Percentiles rank a stretch among this genome's conserved stretches.
phyloP scores from a whole-genome alignment of 1,140 invertebrate genomes.

The Drosophila rhopaloa region DNA sequence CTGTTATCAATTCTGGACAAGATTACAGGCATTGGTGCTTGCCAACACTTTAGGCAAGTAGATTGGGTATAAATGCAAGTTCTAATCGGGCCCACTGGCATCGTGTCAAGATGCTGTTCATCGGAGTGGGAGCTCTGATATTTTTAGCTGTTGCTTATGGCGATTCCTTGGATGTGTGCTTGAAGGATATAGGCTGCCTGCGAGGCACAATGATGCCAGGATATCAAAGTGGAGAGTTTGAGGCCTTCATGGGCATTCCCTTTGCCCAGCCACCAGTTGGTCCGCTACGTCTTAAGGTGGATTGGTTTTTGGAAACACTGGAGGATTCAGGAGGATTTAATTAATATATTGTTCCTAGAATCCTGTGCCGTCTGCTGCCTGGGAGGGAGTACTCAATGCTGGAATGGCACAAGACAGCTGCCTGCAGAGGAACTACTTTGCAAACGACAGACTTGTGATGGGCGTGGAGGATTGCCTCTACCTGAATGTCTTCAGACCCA shows the following conservation, averaged over 20 bases:
- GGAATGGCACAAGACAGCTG: slow-evolving; percentile 46
- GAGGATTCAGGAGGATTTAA: neutral
- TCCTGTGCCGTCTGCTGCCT: slow-evolving; percentile 52
- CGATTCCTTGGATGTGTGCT: slow-evolving; percentile 59
- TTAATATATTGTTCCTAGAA: slow-evolving; percentile 36
- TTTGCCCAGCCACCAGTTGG: slow-evolving; percentile 73
- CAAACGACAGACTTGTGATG: neutral
- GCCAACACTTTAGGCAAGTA: neutral
- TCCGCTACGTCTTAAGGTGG: slow-evolving; percentile 61
- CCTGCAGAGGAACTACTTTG: slow-evolving; percentile 61
- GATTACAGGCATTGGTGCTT: neutral
- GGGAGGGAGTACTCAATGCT: slow-evolving; percentile 53
- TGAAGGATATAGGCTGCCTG: slow-evolving; percentile 65
- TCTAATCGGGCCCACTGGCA: no score
- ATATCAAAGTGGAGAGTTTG: slow-evolving; percentile 35
- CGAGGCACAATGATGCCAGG: slow-evolving; percentile 56
- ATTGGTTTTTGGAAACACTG: neutral
- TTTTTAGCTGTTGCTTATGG: neutral
- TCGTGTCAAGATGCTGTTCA: slow-evolving; percentile 3
- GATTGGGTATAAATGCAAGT: slow-evolving; percentile 7
- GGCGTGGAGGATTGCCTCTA: slow-evolving; percentile 87
- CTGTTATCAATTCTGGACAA: neutral
- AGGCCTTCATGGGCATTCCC: slow-evolving; percentile 80
- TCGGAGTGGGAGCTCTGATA: neutral
- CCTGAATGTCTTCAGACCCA: slow-evolving; percentile 87